Conservation (phyloP, 2,113 vertebrate species). For the Sclerurus mexicanus region DNA sequence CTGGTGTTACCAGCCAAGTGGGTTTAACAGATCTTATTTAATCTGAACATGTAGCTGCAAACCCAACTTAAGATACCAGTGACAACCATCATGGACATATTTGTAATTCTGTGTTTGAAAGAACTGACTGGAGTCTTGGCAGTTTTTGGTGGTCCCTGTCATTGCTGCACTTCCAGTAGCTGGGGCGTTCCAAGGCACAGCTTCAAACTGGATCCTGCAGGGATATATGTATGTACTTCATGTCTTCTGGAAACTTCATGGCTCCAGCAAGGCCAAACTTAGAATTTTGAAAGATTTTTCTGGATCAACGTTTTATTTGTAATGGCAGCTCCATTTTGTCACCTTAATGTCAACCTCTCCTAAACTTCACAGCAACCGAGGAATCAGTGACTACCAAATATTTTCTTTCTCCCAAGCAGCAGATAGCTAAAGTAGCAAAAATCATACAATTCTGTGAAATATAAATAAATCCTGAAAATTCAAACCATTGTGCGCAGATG, state of each 20-base stretch:
- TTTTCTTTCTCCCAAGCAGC: not conserved
- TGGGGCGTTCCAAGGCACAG: rapidly evolving
- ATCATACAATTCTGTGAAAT: not conserved
- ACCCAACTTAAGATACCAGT: not conserved
- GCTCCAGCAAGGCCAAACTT: not conserved
- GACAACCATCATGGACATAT: not conserved
- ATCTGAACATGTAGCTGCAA: not conserved
- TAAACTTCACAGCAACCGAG: not conserved
- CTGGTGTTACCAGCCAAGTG: not conserved
- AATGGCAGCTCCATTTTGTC: not conserved
- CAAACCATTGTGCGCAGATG: not conserved
- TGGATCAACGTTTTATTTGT: not conserved
- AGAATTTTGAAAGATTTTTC: not conserved
- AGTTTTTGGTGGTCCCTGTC: not conserved
- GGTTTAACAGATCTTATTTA: not conserved
- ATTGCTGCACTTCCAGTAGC: not conserved
- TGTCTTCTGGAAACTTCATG: not conserved
- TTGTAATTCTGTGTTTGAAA: not conserved
- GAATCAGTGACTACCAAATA: not conserved
- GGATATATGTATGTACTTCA: rapidly evolving
- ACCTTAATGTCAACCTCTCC: not conserved
- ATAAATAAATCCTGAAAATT: not conserved
- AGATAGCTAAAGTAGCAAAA: not conserved
- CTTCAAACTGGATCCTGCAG: not conserved
- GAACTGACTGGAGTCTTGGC: not conserved